phyloP scores from a whole-genome alignment of 2,797 vertebrate genomes.

The Platyrinchus mystaceus region DNA sequence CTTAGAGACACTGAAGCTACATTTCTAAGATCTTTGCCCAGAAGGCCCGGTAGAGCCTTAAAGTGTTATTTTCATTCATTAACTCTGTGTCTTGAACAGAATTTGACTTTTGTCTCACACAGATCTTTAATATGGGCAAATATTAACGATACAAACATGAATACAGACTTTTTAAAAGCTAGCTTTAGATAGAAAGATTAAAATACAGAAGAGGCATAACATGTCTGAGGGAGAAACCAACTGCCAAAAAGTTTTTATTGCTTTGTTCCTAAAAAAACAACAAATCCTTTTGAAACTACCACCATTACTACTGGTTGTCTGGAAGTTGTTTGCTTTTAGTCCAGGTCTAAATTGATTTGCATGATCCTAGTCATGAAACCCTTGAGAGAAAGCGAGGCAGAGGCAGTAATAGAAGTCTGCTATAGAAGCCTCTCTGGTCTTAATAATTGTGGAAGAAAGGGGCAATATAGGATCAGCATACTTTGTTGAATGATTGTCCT shows the following conservation, averaged over 20 bases:
- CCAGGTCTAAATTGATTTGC: background rate
- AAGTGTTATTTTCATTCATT: background rate
- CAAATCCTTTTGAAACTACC: background rate
- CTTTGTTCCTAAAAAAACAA: background rate
- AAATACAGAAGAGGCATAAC: background rate
- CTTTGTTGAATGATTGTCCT: background rate
- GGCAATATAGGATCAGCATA: background rate
- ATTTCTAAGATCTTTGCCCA: background rate
- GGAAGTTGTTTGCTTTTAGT: background rate
- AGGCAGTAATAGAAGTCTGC: background rate
- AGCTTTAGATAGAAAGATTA: background rate
- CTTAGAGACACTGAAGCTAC: background rate
- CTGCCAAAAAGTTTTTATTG: background rate
- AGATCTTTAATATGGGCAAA: background rate
- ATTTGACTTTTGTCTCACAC: background rate
- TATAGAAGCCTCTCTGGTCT: background rate
- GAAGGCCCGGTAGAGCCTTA: background rate
- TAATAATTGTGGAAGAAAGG: background rate
- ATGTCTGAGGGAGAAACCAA: background rate
- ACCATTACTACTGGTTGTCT: background rate
- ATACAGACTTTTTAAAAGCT: background rate
- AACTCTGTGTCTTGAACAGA: background rate
- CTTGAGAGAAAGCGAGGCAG: accelerated
- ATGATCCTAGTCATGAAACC: background rate
- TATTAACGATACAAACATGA: background rate